Percentiles rank a stretch among this genome's conserved stretches.
Conservation (phyloP, 1,140 invertebrate genomes). For the Nomia melanderi region DNA sequence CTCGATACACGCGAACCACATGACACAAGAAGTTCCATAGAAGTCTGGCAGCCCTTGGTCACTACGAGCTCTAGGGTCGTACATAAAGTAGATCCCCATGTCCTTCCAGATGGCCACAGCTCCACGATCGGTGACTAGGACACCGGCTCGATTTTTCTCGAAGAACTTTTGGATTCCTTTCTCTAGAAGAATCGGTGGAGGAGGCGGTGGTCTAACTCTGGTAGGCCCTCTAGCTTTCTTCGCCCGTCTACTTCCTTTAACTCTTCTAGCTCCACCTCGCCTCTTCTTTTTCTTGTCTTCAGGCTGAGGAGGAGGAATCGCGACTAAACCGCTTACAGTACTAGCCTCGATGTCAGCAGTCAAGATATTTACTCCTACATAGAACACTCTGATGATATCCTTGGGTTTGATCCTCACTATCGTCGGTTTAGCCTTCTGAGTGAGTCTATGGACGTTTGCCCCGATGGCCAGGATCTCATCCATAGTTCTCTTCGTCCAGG, state of each 20-base stretch:
- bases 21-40: constrained; percentile 65
- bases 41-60: constrained; percentile 60
- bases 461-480: constrained; percentile 74
- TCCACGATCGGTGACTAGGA: constrained; percentile 63
- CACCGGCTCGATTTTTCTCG: constrained; percentile 70
- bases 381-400: constrained; percentile 72
- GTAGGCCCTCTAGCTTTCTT: constrained; percentile 37
- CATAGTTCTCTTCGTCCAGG: constrained; percentile 75
- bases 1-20: constrained; percentile 75
- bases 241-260: constrained; percentile 45
- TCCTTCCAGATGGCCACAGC: constrained; percentile 74
- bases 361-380: constrained; percentile 69
- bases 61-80: constrained; percentile 64
- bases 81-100: constrained; percentile 74
- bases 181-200: constrained; percentile 64
- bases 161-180: constrained; percentile 72
- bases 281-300: constrained; percentile 63
- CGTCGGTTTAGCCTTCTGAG: constrained; percentile 41
- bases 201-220: constrained; percentile 50
- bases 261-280: constrained; percentile 28
- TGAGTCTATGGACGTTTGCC: constrained; percentile 62
- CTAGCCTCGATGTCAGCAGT: constrained; percentile 69
- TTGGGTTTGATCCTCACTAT: constrained; percentile 59
- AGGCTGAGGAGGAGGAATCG: constrained; percentile 51
- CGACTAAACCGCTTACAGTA: constrained; percentile 64